Evolutionary conservation across 1,140 invertebrate species (phyloP).

Genomic region (Planococcus citri): DNA sequence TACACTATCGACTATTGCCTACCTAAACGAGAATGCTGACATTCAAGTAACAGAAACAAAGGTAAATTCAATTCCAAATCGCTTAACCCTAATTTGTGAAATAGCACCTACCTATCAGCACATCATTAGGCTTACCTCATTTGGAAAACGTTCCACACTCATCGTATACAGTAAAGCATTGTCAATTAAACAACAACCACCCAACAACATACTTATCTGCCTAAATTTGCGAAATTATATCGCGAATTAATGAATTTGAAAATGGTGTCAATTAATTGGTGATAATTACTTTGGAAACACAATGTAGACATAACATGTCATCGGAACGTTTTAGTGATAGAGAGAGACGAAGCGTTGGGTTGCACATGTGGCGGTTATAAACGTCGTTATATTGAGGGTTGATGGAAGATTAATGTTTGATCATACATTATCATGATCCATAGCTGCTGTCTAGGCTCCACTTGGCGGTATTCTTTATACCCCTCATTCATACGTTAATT

Average conservation of each 20-base stretch:
- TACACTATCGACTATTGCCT: no score
- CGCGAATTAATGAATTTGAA: background rate
- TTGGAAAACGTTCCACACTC: no score
- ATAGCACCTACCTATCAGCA: no score
- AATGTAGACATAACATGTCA: conserved; percentile 9
- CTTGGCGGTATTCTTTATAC: conserved; percentile 3
- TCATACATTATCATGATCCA: conserved; percentile 20
- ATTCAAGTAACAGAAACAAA: no score
- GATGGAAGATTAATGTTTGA: conserved; percentile 18
- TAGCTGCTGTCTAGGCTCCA: conserved; percentile 9
- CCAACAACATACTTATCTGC: no score
- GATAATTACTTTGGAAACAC: background rate
- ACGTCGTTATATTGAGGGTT: conserved; percentile 20
- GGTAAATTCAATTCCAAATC: no score
- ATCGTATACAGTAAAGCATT: no score
- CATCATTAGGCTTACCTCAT: no score
- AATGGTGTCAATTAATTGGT: conserved; percentile 12
- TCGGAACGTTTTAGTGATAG: background rate
- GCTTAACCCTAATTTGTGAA: no score
- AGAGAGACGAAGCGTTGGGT: background rate
- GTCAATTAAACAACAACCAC: no score
- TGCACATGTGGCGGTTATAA: conserved; percentile 10
- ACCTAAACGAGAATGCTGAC: no score
- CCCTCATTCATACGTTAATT: conserved; percentile 16
- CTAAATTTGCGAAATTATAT: no score